Base-by-base conservation (phyloP, 1,140 invertebrate species). In the Bombus pascuorum region DNA sequence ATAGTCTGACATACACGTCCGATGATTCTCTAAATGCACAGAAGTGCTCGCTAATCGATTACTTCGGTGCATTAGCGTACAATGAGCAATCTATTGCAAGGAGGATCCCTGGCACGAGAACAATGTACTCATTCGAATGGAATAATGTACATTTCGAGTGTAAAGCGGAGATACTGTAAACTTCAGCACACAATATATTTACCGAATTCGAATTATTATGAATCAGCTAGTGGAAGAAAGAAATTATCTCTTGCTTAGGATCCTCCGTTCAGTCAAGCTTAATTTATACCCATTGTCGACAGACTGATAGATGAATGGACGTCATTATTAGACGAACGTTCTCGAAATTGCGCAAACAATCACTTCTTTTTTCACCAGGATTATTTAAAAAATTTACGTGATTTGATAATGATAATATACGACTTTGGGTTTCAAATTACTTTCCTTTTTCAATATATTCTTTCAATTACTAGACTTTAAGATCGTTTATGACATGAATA, bases 141-240 rank as follows among this genome's bases (percentile, higher is more conserved):
- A 85, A 85, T 85, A 85, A 80, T 78, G 83, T 39, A 65, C 53
- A 80, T 85, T 85, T 72, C 76, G 76, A 85, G 83, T 85, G 83
- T 80, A 73, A 85, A 85, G 53, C 83, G 28, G 68, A 85, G 83
- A 85, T 85, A 85, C 76, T 72, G 68, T 68, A 39, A 78, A 80
- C 68, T 65, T 62, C 68, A 9, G 44, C 47, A 9, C 13, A n/a
- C 25, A 62, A 80, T 80, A 80, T 85, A 80, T 73, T 85, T 79
- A 62, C 18, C 68, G 18, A 71, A 72, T 47, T 65, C 32, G 66
- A 59, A 42, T 80, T 80, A 59, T 85, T 80, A 32, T 4, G 68
- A 62, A 32, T 72, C 77, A 80, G n/a, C 10, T 12, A 15, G 2
- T 22, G 32, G 53, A 80, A 80, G 68, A 80, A 85, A 80, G 83